These are phyloP conservation scores for Pterocles burchelli DNA, from an alignment of 2,113 vertebrate species.

Conservation along the genomic window DNA sequence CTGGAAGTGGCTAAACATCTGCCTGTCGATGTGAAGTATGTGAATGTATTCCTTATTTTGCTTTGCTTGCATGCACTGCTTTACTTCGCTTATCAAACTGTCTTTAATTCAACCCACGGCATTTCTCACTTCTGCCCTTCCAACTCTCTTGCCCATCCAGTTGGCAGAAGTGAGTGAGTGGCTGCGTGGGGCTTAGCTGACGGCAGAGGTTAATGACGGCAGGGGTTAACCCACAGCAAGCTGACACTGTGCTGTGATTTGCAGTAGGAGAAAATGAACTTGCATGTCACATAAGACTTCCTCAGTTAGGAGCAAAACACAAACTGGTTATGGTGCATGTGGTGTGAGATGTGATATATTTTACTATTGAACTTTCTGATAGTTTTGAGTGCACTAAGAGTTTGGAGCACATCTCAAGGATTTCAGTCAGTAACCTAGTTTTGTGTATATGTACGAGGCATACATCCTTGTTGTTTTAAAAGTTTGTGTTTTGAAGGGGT, in stretches of 20 bases:
- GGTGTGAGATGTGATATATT: neutral
- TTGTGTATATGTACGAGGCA: neutral
- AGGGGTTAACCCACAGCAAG: neutral
- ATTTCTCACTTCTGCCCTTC: neutral
- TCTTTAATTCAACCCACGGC: neutral
- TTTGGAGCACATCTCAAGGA: fast-evolving
- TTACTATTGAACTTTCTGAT: neutral
- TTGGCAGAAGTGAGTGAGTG: neutral
- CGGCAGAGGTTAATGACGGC: too few species aligned
- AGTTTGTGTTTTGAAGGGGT: neutral
- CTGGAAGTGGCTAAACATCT: neutral
- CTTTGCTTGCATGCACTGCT: neutral
- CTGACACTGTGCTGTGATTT: neutral
- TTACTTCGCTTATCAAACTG: neutral
- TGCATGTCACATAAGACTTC: neutral
- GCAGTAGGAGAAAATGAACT: neutral
- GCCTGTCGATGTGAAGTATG: neutral
- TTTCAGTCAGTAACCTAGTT: neutral
- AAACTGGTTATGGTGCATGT: neutral
- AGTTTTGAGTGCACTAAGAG: neutral
- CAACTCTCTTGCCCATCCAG: neutral
- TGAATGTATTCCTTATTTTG: neutral
- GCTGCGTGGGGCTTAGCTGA: neutral
- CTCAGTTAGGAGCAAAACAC: neutral
- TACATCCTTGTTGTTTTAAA: neutral